Base-by-base conservation (phyloP, 2,113 vertebrate genomes). In the Illadopsis cleaveri region DNA sequence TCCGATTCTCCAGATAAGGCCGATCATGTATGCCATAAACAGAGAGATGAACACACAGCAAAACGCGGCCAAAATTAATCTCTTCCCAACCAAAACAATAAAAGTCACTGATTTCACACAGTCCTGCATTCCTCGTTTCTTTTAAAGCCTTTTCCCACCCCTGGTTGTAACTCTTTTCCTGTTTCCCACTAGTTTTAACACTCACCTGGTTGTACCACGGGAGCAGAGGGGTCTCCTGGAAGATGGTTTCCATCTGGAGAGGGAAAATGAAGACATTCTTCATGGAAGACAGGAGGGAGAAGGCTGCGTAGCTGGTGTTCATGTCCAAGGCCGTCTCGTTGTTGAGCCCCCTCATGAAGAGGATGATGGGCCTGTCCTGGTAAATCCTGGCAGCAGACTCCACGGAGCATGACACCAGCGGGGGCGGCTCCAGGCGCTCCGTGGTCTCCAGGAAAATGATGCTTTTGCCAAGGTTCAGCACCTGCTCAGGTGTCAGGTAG, bases 391-490 rank as follows among this genome's bases (percentile, higher is more conserved):
- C 97, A 2, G 98, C 98, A 6, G 98, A 98, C 61, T 98, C 98
- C 75, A 98, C 96, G 0, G 98, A 98, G 48, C 98, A 98, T 15
- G 97, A 97, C 65, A 98, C 97, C 79, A 98, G 83, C 0, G 97
- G 93, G 12, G 97, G 61, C 0, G 97, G 98, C 75, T 98, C 96
- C 51, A 95, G 56, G 7, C 93, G 97, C 33, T 98, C 97, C 0
- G 98, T 98, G 0, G 98, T 98, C 95, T 98, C 98, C 75, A 98
- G 89, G 68, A 98, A 98, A 68, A 98, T 97, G 25, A 98, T 98
- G 81, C 96, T 92, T 24, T 57, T 97, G 12, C 96, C 96, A 0
- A 92, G 84, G 84, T 71, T 88, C 93, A 98, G 57, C 82, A 98
- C 82, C 38, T 93, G 93, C 82, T 97, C 96, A 0, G 44, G 94